Conservation (phyloP, 2,888 invertebrate species). For the Drosophila demipolita region DNA sequence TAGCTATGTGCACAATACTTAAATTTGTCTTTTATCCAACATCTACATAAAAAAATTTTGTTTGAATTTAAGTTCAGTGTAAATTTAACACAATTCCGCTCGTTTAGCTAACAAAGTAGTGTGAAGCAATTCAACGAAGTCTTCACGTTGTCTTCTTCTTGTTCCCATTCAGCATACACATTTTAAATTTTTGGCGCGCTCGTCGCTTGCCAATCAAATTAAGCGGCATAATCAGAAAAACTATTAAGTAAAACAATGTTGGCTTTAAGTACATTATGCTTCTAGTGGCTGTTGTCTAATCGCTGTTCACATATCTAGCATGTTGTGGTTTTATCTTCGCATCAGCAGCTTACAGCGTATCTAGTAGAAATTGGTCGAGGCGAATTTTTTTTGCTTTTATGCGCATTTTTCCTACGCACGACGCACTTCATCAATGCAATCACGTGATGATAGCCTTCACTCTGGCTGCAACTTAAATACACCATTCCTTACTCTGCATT, state of each 20-base stretch:
- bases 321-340: no score
- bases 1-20: not conserved
- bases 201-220: not conserved
- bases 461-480: no score
- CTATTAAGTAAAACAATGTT: not conserved
- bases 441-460: no score
- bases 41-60: no score
- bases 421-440: not conserved
- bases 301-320: constrained; percentile 5
- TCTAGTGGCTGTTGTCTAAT: not conserved
- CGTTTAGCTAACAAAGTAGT: not conserved
- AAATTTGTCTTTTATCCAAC: not conserved
- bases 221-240: not conserved
- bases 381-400: not conserved
- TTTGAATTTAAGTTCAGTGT: not conserved
- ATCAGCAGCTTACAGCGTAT: constrained; percentile 43
- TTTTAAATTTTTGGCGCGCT: not conserved
- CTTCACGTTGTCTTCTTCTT: not conserved
- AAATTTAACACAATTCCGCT: not conserved
- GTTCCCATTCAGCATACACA: not conserved
- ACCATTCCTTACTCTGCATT: no score
- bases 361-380: constrained; percentile 48
- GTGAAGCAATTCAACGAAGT: not conserved
- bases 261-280: not conserved
- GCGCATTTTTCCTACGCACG: constrained; percentile 29